These are phyloP conservation scores for Pseudanteris insignis DNA, from an alignment of 2,888 invertebrate species.

Conservation along the genomic window DNA sequence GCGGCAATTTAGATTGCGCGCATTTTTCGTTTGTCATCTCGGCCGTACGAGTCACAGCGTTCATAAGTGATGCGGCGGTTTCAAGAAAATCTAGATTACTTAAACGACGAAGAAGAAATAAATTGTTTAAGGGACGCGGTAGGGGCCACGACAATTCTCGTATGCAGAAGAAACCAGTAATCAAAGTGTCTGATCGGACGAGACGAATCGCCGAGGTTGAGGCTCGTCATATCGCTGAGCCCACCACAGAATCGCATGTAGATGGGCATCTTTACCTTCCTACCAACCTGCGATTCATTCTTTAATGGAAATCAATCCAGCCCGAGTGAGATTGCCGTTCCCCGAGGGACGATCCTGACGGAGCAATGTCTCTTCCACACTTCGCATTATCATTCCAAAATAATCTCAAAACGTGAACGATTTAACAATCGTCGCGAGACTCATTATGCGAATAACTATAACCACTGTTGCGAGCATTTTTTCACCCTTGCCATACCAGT, in stretches of 20 bases:
- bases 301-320: slow-evolving; percentile 57
- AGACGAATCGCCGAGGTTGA: slow-evolving; percentile 53
- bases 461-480: slow-evolving; percentile 38
- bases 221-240: slow-evolving; percentile 40
- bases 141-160: slow-evolving; percentile 52
- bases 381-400: slow-evolving; percentile 43
- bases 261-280: slow-evolving; percentile 38
- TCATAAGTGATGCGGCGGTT: slow-evolving; percentile 34
- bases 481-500: no score
- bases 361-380: slow-evolving; percentile 38
- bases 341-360: slow-evolving; percentile 43
- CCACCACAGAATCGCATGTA: slow-evolving; percentile 42
- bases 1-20: slow-evolving; percentile 5
- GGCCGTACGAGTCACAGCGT: slow-evolving; percentile 14
- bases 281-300: slow-evolving; percentile 45
- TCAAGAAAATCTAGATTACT: slow-evolving; percentile 41
- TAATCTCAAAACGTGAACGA: slow-evolving; percentile 38
- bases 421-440: slow-evolving; percentile 45
- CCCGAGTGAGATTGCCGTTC: slow-evolving; percentile 45
- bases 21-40: slow-evolving; percentile 27
- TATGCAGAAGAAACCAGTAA: slow-evolving; percentile 61
- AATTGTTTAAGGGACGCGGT: slow-evolving; percentile 33
- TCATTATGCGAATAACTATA: slow-evolving; percentile 47
- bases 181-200: slow-evolving; percentile 62
- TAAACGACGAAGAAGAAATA: slow-evolving; percentile 39